Percentiles rank a stretch among this genome's conserved stretches.
Conservation (phyloP, 1,140 invertebrate genomes). For the Schlechtendalia chinensis region DNA sequence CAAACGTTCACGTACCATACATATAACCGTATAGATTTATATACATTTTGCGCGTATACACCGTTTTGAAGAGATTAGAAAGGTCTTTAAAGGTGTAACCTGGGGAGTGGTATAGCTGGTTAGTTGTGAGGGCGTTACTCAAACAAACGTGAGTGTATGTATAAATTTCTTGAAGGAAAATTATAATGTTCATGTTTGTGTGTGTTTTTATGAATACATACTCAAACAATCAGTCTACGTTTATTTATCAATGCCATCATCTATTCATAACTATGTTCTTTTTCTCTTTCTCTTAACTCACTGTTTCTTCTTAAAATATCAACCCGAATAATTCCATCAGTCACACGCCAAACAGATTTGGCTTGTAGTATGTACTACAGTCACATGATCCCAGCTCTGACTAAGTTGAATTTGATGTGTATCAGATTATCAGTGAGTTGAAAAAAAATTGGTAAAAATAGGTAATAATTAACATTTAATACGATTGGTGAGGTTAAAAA, state of each 20-base stretch:
- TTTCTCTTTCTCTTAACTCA: not conserved
- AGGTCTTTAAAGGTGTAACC: not conserved
- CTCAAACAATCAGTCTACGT: slow-evolving; percentile 13
- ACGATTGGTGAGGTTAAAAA: no score
- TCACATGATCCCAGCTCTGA: no score
- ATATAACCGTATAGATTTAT: not conserved
- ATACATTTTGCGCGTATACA: not conserved
- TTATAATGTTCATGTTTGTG: not conserved
- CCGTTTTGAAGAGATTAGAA: slow-evolving; percentile 21
- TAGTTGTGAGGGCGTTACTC: not conserved
- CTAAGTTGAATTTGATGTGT: no score
- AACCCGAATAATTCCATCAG: slow-evolving; percentile 34
- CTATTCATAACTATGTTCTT: slow-evolving; percentile 1
- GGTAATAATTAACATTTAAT: no score
- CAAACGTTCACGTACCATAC: not conserved
- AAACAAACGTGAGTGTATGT: not conserved
- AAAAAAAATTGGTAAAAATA: no score
- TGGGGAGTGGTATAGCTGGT: not conserved
- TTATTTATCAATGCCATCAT: slow-evolving; percentile 49
- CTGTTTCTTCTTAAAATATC: no score
- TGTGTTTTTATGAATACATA: not conserved
- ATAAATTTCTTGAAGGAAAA: not conserved
- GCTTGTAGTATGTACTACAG: not conserved
- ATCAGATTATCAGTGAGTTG: no score
- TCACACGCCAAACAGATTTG: slow-evolving; percentile 37